These are phyloP conservation scores for Carduelis carduelis DNA, from an alignment of 2,797 vertebrate species.

Conservation along the genomic window DNA sequence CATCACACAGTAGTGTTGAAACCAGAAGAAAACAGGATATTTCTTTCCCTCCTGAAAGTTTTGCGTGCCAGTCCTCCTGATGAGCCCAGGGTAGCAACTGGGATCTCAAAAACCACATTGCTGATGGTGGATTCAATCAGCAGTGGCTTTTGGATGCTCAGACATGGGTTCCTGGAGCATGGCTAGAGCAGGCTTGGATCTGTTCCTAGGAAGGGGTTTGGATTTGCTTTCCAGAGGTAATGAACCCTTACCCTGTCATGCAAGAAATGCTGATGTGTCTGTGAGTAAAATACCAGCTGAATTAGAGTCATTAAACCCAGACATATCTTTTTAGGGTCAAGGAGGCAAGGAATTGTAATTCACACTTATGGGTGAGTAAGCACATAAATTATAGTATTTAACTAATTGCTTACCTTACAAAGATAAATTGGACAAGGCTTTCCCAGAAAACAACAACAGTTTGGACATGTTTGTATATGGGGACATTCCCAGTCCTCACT, in stretches of 20 bases:
- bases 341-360: conserved; percentile 9
- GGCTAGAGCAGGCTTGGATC: background rate
- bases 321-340: conserved; percentile 10
- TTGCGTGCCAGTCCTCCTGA: background rate
- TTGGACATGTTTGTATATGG: background rate
- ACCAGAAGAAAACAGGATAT: background rate
- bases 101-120: background rate
- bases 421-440: conserved; percentile 17
- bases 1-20: background rate
- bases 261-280: background rate
- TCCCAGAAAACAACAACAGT: conserved; percentile 15
- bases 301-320: conserved; percentile 20
- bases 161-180: background rate
- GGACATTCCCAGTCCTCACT: background rate
- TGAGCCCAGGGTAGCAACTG: background rate
- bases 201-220: background rate
- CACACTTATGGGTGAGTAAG: conserved; percentile 1
- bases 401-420: conserved; percentile 28
- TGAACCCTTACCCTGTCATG: background rate
- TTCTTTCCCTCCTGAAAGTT: background rate
- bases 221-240: background rate
- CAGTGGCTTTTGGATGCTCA: background rate
- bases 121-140: background rate
- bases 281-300: conserved; percentile 15
- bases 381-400: conserved; percentile 35